A percentile compares a stretch with the other conserved stretches of the same genome.
Evolutionary conservation across 2,797 vertebrate species (phyloP).

Genomic region (Hydrocynus forskahlii): DNA sequence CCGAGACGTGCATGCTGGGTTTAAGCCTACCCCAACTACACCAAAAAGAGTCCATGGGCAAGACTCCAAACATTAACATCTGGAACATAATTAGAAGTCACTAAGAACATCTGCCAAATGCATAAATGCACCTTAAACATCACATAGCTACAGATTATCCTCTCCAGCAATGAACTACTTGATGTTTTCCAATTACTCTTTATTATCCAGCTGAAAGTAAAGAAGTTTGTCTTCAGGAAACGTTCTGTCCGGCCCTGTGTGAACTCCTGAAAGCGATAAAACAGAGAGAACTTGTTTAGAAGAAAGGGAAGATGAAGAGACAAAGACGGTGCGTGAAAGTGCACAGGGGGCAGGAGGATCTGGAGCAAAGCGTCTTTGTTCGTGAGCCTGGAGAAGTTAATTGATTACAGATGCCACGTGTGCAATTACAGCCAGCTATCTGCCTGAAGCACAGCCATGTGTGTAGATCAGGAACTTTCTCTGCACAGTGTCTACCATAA

Average conservation of each 20-base stretch:
- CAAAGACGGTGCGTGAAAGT: background rate
- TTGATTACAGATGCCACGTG: slow-evolving; percentile 72
- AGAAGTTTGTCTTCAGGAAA: too few species aligned
- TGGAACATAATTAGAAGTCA: too few species aligned
- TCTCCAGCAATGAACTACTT: too few species aligned
- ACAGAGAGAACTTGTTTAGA: background rate
- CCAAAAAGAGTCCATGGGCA: too few species aligned
- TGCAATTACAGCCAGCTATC: slow-evolving; percentile 68
- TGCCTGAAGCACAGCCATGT: slow-evolving; percentile 64
- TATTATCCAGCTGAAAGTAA: too few species aligned
- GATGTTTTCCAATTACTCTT: too few species aligned
- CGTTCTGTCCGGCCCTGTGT: background rate
- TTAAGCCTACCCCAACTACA: too few species aligned
- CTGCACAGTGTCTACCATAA: background rate
- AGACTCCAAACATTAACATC: too few species aligned
- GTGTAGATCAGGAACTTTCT: slow-evolving; percentile 44
- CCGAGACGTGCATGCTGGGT: too few species aligned
- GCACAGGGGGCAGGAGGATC: slow-evolving; percentile 13
- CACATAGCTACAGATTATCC: too few species aligned
- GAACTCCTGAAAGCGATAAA: background rate
- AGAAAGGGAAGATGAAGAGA: slow-evolving; percentile 12
- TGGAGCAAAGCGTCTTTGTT: slow-evolving; percentile 57
- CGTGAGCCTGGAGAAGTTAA: slow-evolving; percentile 65
- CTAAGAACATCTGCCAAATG: too few species aligned
- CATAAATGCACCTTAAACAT: too few species aligned